phyloP scores from a whole-genome alignment of 2,888 invertebrate genomes.

The Sisyra nigra region DNA sequence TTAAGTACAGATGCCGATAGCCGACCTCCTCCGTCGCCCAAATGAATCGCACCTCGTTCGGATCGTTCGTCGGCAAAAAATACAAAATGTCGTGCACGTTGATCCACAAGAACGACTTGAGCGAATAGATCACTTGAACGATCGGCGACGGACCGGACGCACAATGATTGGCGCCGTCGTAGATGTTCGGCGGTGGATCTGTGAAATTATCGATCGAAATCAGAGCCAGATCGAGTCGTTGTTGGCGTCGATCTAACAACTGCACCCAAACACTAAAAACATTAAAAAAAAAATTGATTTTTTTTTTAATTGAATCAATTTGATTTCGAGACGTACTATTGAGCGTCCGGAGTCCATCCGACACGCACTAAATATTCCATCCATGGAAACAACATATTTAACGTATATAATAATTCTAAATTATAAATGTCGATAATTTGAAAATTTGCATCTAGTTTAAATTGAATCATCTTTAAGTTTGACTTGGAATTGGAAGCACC shows the following conservation, averaged over 20 bases:
- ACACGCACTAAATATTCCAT: slow-evolving; percentile 89
- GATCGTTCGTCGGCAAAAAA: slow-evolving; percentile 50
- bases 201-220: slow-evolving; percentile 67
- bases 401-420: slow-evolving; percentile 56
- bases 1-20: slow-evolving; percentile 71
- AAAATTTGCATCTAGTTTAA: slow-evolving; percentile 43
- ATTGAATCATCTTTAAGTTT: slow-evolving; percentile 70
- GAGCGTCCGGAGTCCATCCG: slow-evolving; percentile 88
- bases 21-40: slow-evolving; percentile 92
- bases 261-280: slow-evolving; percentile 74
- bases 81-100: slow-evolving; percentile 84
- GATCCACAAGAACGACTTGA: slow-evolving; percentile 72
- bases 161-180: slow-evolving; percentile 27
- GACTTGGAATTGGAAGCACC: slow-evolving; percentile 87
- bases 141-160: slow-evolving; percentile 26
- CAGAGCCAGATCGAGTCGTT: slow-evolving; percentile 65
- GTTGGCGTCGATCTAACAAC: slow-evolving; percentile 75
- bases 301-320: background rate
- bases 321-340: slow-evolving; percentile 46
- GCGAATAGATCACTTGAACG: slow-evolving; percentile 42
- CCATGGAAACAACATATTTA: slow-evolving; percentile 77
- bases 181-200: slow-evolving; percentile 35
- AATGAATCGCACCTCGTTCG: slow-evolving; percentile 41
- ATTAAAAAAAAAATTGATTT: background rate
- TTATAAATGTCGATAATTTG: slow-evolving; percentile 61